Evolutionary conservation across 2,888 invertebrate genomes (phyloP), one percentile per base, ranked within the genome.

Genomic region (Zeuzera pyrina): DNA sequence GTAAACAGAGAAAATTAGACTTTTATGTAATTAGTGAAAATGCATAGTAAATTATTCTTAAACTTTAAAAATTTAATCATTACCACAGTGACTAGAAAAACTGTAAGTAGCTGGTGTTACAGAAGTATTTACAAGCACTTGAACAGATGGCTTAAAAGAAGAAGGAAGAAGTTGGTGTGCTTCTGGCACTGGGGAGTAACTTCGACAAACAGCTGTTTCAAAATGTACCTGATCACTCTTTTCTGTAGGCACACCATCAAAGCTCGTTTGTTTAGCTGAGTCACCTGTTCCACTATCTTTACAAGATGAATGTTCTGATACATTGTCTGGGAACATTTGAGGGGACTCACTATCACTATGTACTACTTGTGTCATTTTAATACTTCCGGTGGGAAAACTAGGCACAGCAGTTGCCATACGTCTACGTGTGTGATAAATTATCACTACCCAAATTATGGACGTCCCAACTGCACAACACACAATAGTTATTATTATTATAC

Each of bases 401-500:
- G 70, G 77, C 43, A 85, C 76, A 33, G 84, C 66, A 39, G 84
- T 72, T 28, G 85, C 84, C 68, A 87, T 79, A 16, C 88, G 86
- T 68, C 90, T 89, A 40, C 93, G 85, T 3, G 94, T 93, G 58
- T 93, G 91, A 67, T 94, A 94, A 52, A 95, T 94, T 41, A 95
- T 93, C 33, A 94, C 90, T 29, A 95, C 94, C 95, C 96, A 96
- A 31, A 95, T 89, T 10, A 94, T 86, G 1, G 95, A 94, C 4
- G 95, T 96, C n/a, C 91, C 90, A 10, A 97, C 93, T 31, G 95
- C 92, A 73, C 95, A 94, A 67, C 94, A 93, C 23, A 95, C 93
- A 0, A 94, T 91, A 2, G 94, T 93, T 47, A 97, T 94, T 55
- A 96, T 89, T 46, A 95, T 91, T 42, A 96, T 91, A 32, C 95